These are phyloP conservation scores for Lasioglossum figueresi DNA, from an alignment of 2,888 invertebrate species.

Conservation along the genomic window DNA sequence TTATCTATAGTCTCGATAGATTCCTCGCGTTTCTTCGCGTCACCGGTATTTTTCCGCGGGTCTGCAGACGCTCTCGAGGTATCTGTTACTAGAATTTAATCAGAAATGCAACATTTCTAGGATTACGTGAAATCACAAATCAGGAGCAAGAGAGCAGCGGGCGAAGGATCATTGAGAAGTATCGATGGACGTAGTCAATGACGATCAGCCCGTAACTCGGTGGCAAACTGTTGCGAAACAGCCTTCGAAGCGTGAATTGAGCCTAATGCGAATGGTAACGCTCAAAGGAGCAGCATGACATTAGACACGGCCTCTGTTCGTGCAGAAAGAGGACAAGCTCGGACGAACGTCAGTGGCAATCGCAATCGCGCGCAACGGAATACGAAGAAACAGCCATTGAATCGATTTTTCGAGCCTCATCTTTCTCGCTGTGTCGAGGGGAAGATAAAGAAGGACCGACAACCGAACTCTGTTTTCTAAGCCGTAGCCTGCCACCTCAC, in stretches of 20 bases:
- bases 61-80: neutral
- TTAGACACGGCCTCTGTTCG: neutral
- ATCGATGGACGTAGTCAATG: neutral
- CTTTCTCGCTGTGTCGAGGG: neutral
- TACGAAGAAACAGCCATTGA: slow-evolving; percentile 42
- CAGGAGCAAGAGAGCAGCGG: neutral
- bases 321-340: neutral
- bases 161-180: neutral
- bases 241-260: neutral
- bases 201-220: neutral
- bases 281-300: neutral
- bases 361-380: slow-evolving; percentile 3
- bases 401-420: slow-evolving; percentile 50
- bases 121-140: no score
- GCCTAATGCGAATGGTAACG: slow-evolving; percentile 8
- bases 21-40: neutral
- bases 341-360: slow-evolving; percentile 5
- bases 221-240: neutral
- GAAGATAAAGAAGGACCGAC: slow-evolving; percentile 35
- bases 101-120: neutral
- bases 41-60: neutral
- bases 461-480: slow-evolving; percentile 41
- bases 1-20: neutral
- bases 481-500: slow-evolving; percentile 31
- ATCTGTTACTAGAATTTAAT: neutral